These are phyloP conservation scores for Acanthisitta chloris DNA, from an alignment of 2,113 vertebrate species.

Conservation along the genomic window DNA sequence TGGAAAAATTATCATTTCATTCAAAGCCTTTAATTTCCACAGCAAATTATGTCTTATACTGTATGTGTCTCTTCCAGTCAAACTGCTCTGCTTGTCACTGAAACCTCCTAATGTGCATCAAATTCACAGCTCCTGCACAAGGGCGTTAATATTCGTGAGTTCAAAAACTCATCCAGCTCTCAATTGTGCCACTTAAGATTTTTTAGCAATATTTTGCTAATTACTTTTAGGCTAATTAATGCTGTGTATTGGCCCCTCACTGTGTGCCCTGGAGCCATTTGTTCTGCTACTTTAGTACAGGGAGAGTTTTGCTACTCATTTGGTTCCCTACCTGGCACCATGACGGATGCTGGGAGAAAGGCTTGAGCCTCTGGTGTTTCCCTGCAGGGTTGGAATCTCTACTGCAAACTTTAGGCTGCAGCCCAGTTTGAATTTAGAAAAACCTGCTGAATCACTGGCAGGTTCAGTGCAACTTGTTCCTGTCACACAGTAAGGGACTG, in stretches of 20 bases:
- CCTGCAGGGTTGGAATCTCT: slow-evolving; percentile 4
- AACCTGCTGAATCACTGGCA: slow-evolving; percentile 38
- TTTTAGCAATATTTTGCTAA: slow-evolving; percentile 43
- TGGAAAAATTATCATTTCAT: background rate
- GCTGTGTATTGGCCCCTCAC: background rate
- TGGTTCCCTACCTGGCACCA: slow-evolving; percentile 10
- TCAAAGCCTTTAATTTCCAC: background rate
- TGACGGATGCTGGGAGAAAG: background rate
- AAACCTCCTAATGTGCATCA: background rate
- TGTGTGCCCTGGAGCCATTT: slow-evolving; percentile 43
- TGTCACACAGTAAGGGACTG: slow-evolving; percentile 30
- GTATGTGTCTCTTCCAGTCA: background rate
- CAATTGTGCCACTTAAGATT: background rate
- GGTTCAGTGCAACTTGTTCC: slow-evolving; percentile 7
- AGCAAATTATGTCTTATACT: background rate
- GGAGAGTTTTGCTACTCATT: background rate
- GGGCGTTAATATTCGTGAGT: background rate
- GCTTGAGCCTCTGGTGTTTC: background rate
- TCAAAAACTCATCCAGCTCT: background rate
- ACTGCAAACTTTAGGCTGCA: background rate
- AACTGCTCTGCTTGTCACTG: background rate
- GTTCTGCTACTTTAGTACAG: background rate
- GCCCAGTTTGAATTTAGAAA: slow-evolving; percentile 11
- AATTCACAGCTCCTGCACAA: background rate
- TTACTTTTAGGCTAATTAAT: slow-evolving; percentile 38